phyloP scores from a whole-genome alignment of 2,888 invertebrate species.

The Helicoverpa assulta region DNA sequence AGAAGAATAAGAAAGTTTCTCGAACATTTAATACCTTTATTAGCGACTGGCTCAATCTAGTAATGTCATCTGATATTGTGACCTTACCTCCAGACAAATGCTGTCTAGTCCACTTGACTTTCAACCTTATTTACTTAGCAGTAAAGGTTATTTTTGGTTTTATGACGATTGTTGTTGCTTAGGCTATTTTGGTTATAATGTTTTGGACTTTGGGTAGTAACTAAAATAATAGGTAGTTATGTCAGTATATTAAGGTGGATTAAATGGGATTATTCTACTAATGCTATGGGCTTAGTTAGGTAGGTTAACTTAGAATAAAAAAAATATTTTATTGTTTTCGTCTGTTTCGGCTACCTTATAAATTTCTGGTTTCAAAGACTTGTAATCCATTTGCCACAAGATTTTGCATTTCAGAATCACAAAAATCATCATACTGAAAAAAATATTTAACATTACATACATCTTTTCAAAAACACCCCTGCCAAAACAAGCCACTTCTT shows the following conservation, averaged over 20 bases:
- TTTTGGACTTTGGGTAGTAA: background rate
- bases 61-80: constrained; percentile 9
- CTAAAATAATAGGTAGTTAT: background rate
- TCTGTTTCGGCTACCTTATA: too few relatives aligned
- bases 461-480: too few relatives aligned
- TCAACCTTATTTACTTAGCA: background rate
- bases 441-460: too few relatives aligned
- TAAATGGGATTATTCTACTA: too few relatives aligned
- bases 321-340: too few relatives aligned
- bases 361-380: too few relatives aligned
- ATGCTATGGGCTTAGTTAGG: too few relatives aligned
- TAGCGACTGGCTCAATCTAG: constrained; percentile 13
- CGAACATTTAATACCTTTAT: constrained; percentile 5
- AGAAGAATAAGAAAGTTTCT: background rate
- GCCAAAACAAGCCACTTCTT: constrained; percentile 5
- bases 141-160: background rate
- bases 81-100: constrained; percentile 37
- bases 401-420: too few relatives aligned
- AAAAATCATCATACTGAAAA: too few relatives aligned
- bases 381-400: too few relatives aligned
- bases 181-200: too few relatives aligned
- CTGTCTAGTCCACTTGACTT: constrained; percentile 9
- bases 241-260: background rate
- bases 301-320: too few relatives aligned
- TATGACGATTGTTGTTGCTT: background rate